These are phyloP conservation scores for Sebastes matsubarae DNA, from an alignment of 2,797 vertebrate genomes.

Conservation along the genomic window DNA sequence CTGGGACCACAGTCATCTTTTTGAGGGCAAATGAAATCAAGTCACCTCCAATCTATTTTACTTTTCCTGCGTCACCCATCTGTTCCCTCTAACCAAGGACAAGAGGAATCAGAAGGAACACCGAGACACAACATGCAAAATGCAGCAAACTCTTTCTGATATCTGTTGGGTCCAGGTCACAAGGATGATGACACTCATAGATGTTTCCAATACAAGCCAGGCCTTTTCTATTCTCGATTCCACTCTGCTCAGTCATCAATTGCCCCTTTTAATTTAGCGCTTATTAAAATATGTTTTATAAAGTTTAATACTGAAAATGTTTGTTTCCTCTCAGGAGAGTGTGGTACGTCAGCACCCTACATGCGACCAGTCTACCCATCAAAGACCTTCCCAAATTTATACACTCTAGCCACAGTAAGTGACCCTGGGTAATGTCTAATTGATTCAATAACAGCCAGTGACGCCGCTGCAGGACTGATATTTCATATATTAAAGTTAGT, in stretches of 20 bases:
- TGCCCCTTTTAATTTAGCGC: too few relatives aligned
- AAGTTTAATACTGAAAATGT: not conserved
- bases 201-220: not conserved
- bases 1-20: not conserved
- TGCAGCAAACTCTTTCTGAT: not conserved
- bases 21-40: not conserved
- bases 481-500: not conserved
- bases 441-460: slow-evolving; percentile 1
- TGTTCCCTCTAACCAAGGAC: not conserved
- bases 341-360: slow-evolving; percentile 93
- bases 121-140: not conserved
- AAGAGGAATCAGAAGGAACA: not conserved
- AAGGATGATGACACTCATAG: not conserved
- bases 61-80: not conserved
- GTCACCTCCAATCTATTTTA: not conserved
- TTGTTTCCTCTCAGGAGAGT: slow-evolving; percentile 81
- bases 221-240: not conserved
- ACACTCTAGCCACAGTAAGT: slow-evolving; percentile 96
- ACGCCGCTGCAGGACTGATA: not conserved
- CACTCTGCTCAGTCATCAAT: not conserved
- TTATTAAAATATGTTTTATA: not conserved
- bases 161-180: not conserved
- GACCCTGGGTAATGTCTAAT: not conserved
- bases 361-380: slow-evolving; percentile 97
- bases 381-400: slow-evolving; percentile 98